Conservation (phyloP, 2,888 invertebrate species). For the Clostera curtula region DNA sequence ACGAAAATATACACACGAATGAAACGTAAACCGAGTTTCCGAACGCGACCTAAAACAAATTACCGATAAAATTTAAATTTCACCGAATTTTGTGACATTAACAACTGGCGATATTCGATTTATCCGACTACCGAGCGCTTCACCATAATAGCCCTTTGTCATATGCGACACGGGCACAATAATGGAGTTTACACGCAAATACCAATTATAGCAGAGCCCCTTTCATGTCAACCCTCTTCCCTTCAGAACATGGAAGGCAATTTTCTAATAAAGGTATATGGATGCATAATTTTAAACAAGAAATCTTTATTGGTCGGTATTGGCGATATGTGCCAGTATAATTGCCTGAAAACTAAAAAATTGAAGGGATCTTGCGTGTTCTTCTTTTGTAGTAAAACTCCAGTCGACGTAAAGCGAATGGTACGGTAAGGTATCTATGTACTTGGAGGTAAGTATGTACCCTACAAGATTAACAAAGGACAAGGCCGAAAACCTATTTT, state of each 20-base stretch:
- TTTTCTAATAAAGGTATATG: constrained; percentile 42
- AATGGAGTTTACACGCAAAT: constrained; percentile 47
- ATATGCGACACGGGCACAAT: constrained; percentile 29
- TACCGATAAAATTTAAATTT: no score
- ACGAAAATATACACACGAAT: no score
- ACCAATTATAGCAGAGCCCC: constrained; percentile 42
- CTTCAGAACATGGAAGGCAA: constrained; percentile 39
- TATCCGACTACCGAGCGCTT: constrained; percentile 17
- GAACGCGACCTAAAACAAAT: no score
- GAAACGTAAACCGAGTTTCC: no score
- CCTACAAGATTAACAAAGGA: no score
- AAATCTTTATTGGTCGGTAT: constrained; percentile 19
- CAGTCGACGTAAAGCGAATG: no score
- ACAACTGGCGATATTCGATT: constrained; percentile 19
- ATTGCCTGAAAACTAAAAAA: no score
- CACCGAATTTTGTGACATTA: constrained; percentile 15
- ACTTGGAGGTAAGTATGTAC: no score
- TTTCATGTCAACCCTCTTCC: constrained; percentile 45
- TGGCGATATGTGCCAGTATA: not conserved
- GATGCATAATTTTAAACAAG: constrained; percentile 26
- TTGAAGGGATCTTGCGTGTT: no score
- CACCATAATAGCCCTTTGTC: constrained; percentile 35
- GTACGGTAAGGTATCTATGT: no score
- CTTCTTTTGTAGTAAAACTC: no score
- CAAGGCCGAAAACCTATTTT: no score